phyloP scores from a whole-genome alignment of 2,113 vertebrate genomes.

The Spilogale gracilis region DNA sequence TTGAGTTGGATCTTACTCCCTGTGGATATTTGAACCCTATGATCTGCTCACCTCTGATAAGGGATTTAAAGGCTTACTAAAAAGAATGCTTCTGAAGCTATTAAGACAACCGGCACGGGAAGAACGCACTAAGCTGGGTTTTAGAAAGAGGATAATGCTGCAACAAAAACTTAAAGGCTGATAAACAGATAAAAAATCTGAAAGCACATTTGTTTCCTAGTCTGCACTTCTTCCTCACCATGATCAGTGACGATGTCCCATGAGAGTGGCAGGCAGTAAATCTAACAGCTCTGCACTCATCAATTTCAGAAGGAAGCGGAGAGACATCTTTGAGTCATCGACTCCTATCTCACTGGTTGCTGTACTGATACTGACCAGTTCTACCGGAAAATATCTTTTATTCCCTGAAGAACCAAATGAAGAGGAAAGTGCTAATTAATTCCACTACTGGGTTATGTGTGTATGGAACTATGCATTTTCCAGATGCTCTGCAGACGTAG shows the following conservation, averaged over 20 bases:
- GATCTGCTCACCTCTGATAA: slow-evolving; percentile 64
- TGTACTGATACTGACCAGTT: not conserved
- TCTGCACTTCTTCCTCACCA: not conserved
- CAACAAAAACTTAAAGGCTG: slow-evolving; percentile 46
- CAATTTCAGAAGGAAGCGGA: not conserved
- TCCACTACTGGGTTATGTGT: not conserved
- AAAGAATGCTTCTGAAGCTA: slow-evolving; percentile 67
- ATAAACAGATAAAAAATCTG: slow-evolving; percentile 39
- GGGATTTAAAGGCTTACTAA: slow-evolving; percentile 73
- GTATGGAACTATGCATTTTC: not conserved
- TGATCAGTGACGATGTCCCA: not conserved
- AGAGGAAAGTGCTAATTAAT: not conserved
- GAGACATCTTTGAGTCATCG: not conserved
- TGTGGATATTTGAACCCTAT: slow-evolving; percentile 64
- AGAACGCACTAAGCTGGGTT: slow-evolving; percentile 30
- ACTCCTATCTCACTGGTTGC: not conserved
- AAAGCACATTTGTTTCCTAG: not conserved
- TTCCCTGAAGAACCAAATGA: not conserved
- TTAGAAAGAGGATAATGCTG: slow-evolving; percentile 49
- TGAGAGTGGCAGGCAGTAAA: not conserved
- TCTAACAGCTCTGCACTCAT: not conserved
- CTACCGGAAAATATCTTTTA: not conserved
- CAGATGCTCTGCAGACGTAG: not conserved
- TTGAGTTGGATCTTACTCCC: slow-evolving; percentile 39
- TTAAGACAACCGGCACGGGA: slow-evolving; percentile 34